A percentile compares a stretch with the other conserved stretches of the same genome.
phyloP scores from a whole-genome alignment of 2,888 invertebrate genomes.

The Erebia aethiops region DNA sequence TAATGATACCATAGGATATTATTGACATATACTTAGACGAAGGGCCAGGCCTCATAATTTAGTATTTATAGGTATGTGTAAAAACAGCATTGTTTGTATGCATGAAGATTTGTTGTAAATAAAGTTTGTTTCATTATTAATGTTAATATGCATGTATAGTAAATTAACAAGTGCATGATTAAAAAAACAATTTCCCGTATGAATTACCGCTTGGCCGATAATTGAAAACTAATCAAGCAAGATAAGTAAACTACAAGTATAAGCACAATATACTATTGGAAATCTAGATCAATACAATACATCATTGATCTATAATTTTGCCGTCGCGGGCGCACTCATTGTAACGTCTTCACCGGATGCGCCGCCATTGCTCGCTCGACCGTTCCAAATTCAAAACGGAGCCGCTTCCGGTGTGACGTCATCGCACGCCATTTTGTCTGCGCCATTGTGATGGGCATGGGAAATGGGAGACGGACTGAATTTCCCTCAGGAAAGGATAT shows the following conservation, averaged over 20 bases:
- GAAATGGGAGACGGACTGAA: conserved; percentile 74
- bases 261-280: conserved; percentile 1
- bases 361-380: conserved; percentile 82
- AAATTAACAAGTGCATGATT: background rate
- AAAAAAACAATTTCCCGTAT: conserved; percentile 7
- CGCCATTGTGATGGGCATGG: conserved; percentile 67
- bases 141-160: background rate
- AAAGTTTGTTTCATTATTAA: background rate
- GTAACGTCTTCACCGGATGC: conserved; percentile 83
- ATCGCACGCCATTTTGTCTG: conserved; percentile 59
- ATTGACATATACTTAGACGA: too few species aligned
- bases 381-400: conserved; percentile 83
- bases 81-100: too few species aligned
- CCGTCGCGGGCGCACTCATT: conserved; percentile 68
- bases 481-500: conserved; percentile 73
- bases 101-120: background rate
- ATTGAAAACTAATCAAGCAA: conserved; percentile 6
- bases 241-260: background rate
- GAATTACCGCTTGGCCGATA: background rate
- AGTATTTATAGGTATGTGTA: too few species aligned
- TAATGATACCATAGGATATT: too few species aligned
- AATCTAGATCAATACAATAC: conserved; percentile 29
- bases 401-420: conserved; percentile 81
- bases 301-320: conserved; percentile 39
- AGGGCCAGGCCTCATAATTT: too few species aligned